A percentile compares a stretch with the other conserved stretches of the same genome.
Conservation (phyloP, 92 coral and sea anemone species). For the Epizoanthus illoricatus region DNA sequence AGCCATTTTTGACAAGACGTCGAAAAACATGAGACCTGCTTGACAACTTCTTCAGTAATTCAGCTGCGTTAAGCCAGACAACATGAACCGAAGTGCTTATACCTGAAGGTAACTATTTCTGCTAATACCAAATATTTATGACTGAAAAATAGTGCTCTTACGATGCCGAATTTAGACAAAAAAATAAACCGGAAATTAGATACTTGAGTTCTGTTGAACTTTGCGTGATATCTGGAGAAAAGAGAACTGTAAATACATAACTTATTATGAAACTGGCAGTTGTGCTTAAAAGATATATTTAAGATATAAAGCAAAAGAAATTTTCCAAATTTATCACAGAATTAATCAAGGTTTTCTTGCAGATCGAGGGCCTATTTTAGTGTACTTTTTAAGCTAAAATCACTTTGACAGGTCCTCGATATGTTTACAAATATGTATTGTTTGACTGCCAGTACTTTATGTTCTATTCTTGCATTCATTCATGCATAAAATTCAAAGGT, state of each 20-base stretch:
- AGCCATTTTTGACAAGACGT: not conserved
- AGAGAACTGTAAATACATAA: constrained; percentile 19
- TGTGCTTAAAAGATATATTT: not conserved
- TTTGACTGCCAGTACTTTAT: not conserved
- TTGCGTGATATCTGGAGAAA: constrained; percentile 9
- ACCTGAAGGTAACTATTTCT: not conserved
- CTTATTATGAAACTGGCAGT: not conserved
- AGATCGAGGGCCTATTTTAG: not conserved
- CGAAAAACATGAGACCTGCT: not conserved
- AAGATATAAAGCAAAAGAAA: not conserved
- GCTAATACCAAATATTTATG: constrained; percentile 25
- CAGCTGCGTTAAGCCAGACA: not conserved
- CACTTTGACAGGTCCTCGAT: not conserved
- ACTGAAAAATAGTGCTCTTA: constrained; percentile 13
- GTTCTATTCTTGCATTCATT: not conserved
- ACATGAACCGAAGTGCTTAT: not conserved
- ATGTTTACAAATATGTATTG: not conserved
- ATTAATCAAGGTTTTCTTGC: not conserved
- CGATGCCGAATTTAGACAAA: not conserved
- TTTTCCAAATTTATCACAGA: not conserved
- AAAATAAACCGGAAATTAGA: constrained; percentile 12
- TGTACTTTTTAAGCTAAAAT: not conserved
- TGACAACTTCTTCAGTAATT: not conserved
- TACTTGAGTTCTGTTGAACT: not conserved
- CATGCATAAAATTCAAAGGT: constrained; percentile 5